These are phyloP conservation scores for Cyrtorhinus lividipennis DNA, from an alignment of 1,140 invertebrate species.

Conservation along the genomic window DNA sequence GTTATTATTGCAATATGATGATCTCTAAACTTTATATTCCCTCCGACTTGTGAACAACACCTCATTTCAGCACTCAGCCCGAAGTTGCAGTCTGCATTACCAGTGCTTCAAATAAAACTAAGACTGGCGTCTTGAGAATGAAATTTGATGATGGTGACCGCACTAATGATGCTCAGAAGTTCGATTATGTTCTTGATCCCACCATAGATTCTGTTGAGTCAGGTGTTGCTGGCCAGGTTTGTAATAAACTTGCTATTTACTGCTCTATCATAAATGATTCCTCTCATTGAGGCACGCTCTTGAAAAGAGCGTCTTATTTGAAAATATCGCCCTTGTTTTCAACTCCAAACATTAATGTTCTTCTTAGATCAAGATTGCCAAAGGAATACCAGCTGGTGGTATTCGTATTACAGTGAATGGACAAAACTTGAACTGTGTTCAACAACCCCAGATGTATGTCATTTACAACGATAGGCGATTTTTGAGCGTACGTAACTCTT, in stretches of 20 bases:
- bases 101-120: conserved; percentile 48
- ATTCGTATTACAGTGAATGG: conserved; percentile 80
- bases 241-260: no score
- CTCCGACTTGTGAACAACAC: not conserved
- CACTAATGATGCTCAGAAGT: conserved; percentile 57
- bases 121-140: conserved; percentile 58
- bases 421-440: conserved; percentile 72
- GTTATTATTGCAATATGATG: no score
- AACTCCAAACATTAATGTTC: no score
- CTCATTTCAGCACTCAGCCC: conserved; percentile 47
- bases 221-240: conserved; percentile 39
- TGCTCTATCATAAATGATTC: no score
- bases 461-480: conserved; percentile 69
- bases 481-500: conserved; percentile 45
- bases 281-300: no score
- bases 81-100: conserved; percentile 74
- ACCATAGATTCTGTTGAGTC: conserved; percentile 68
- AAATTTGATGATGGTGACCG: conserved; percentile 75
- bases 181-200: conserved; percentile 84
- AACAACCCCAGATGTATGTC: conserved; percentile 84
- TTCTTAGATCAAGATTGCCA: conserved; percentile 60
- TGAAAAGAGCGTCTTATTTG: no score
- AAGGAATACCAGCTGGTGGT: conserved; percentile 81
- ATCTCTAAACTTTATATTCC: no score
- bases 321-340: no score